These are phyloP conservation scores for Nothoprocta pentlandii DNA, from an alignment of 2,113 vertebrate species.

Conservation along the genomic window DNA sequence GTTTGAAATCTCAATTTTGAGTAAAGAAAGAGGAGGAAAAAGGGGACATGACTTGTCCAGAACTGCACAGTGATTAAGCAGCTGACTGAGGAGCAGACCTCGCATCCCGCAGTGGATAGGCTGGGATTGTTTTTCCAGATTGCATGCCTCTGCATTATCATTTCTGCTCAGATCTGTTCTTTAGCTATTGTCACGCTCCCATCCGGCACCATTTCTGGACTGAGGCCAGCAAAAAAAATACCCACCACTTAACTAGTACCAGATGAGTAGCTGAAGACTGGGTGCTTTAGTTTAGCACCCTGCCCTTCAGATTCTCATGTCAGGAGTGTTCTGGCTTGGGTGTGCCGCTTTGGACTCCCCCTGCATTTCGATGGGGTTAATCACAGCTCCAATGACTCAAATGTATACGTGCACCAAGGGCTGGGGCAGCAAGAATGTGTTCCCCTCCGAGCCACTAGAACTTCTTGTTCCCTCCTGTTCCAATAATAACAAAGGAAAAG, in stretches of 20 bases:
- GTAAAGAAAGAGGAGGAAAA: not conserved
- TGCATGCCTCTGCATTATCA: not conserved
- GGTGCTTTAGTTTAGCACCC: not conserved
- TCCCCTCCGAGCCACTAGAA: slow-evolving; percentile 36
- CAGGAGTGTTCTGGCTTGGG: not conserved
- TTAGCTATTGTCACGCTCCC: slow-evolving; percentile 12
- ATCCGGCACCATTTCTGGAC: not conserved
- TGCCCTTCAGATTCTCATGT: not conserved
- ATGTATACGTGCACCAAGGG: not conserved
- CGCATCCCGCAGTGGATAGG: not conserved
- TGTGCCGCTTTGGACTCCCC: slow-evolving; percentile 49
- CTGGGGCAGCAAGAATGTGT: not conserved
- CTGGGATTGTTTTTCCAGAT: slow-evolving; percentile 9
- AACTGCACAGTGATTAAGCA: not conserved
- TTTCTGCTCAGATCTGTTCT: not conserved
- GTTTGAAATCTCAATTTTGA: not conserved
- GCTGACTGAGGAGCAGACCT: not conserved
- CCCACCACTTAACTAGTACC: not conserved
- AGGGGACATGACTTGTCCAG: not conserved
- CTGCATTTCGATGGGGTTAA: slow-evolving; percentile 9
- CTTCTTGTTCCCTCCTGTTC: slow-evolving; percentile 53
- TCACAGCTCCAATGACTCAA: slow-evolving; percentile 28
- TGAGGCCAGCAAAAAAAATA: not conserved
- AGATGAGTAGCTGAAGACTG: not conserved
- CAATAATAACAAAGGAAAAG: slow-evolving; percentile 25